A percentile compares a stretch with the other conserved stretches of the same genome.
Conservation (phyloP, 2,797 vertebrate species). For the Emydoidea blandingii region DNA sequence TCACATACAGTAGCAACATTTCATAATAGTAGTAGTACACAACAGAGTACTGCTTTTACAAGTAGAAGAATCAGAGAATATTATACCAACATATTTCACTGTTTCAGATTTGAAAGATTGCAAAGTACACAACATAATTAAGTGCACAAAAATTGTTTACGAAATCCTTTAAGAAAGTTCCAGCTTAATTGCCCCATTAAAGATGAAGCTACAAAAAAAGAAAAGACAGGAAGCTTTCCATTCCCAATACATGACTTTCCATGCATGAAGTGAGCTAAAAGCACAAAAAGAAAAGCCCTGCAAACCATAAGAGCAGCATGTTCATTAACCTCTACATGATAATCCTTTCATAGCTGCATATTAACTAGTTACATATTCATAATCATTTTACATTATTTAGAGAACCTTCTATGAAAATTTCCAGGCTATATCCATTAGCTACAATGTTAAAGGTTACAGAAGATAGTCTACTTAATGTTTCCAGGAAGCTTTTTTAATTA, state of each 20-base stretch:
- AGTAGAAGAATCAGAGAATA: conserved; percentile 28
- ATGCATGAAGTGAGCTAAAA: conserved; percentile 81
- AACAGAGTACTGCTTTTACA: conserved; percentile 45
- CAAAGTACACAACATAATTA: conserved; percentile 64
- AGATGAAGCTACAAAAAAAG: conserved; percentile 52
- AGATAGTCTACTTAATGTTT: conserved; percentile 86
- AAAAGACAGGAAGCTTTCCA: conserved; percentile 72
- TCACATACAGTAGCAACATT: not conserved
- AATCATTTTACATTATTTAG: conserved; percentile 89
- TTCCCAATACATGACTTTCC: conserved; percentile 75
- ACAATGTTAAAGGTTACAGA: conserved; percentile 85
- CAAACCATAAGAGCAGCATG: conserved; percentile 82
- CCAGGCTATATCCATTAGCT: conserved; percentile 86
- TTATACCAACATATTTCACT: conserved; percentile 38
- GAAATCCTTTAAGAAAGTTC: conserved; percentile 72
- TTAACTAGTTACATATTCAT: conserved; percentile 90
- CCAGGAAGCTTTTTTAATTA: conserved; percentile 86
- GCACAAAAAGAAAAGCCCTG: conserved; percentile 79
- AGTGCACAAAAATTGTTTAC: conserved; percentile 57
- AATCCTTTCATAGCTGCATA: conserved; percentile 86
- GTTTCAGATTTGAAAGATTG: conserved; percentile 59
- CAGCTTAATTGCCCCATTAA: conserved; percentile 66
- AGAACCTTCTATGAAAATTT: conserved; percentile 84
- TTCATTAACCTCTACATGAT: conserved; percentile 89
- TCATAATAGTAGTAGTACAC: conserved; percentile 49